Evolutionary conservation across 2,888 invertebrate genomes (phyloP), one percentile per base, ranked within the genome.

Genomic region (Drosophila fulvimacula): DNA sequence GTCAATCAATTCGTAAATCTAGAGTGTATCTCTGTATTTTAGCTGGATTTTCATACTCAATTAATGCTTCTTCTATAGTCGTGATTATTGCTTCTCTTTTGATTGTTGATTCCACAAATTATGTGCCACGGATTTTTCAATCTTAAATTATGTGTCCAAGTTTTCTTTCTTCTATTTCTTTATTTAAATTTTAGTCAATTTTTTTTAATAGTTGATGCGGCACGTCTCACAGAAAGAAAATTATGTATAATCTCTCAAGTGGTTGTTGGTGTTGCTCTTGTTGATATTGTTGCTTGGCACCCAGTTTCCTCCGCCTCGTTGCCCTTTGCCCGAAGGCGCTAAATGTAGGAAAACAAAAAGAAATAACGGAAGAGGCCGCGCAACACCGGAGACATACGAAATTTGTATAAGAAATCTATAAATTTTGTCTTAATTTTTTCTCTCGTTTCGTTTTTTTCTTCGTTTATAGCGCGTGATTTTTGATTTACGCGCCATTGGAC

Each of bases 401-500:
- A 52, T 69, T 80, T 63, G 67, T 60, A 62, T 65, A 68, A 51
- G 49, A 69, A 72, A 59, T 71, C 69, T 79, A 86, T 86, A 84
- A 76, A 82, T 83, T 78, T 75, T 73, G 78, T 80, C 72, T 82
- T 80, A 82, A 85, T 83, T 83, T 82, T 81, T 81, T 77, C 27
- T 46, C 15, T 13, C 17, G 15, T 19, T 19, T 71, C 52, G 27
- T 27, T 44, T 41, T 62, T 69, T 30, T 30, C 19, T 34, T 27
- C 11, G 30, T 62, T 73, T 69, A 72, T 81, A 64, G 72, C 76
- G 76, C 76, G 78, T 80, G 77, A 79, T 81, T 88, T 89, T 89
- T 89, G 89, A 89, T 90, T 89, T 89, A 89, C 87, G 81, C 79
- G 64, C 73, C 77, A 79, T 86, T 85, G 84, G 84, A 79, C 69